A percentile compares a stretch with the other conserved stretches of the same genome.
Conservation (phyloP, 2,797 vertebrate genomes). For the Lepus oiostolus region DNA sequence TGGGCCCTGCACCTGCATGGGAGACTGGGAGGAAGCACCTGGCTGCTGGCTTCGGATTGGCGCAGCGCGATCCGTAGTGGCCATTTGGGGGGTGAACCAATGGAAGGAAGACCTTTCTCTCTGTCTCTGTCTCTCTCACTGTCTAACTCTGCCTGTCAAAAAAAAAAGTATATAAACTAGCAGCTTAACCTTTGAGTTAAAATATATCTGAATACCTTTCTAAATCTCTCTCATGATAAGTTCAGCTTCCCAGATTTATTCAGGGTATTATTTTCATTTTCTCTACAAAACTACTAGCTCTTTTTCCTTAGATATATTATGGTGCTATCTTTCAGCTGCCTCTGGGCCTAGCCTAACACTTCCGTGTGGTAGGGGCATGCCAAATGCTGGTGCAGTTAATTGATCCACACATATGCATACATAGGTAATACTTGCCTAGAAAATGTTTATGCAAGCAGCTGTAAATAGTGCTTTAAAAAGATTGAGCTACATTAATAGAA, state of each 20-base stretch:
- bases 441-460: conserved; percentile 79
- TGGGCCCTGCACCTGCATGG: too few species aligned
- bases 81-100: too few species aligned
- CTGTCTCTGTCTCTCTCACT: too few species aligned
- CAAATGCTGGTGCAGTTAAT: conserved; percentile 35
- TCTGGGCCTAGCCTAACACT: conserved; percentile 33
- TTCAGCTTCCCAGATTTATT: conserved; percentile 45
- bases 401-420: conserved; percentile 58
- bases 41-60: too few species aligned
- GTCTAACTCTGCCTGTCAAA: too few species aligned
- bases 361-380: neutral
- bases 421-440: conserved; percentile 72
- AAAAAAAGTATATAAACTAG: conserved; percentile 52
- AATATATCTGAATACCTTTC: conserved; percentile 19
- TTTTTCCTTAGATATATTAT: conserved; percentile 47
- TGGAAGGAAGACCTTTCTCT: too few species aligned
- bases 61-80: too few species aligned
- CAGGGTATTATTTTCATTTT: conserved; percentile 17
- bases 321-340: conserved; percentile 36
- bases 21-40: too few species aligned
- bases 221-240: neutral
- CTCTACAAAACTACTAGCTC: neutral
- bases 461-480: conserved; percentile 74
- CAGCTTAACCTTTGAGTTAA: conserved; percentile 61
- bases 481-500: conserved; percentile 75